These are phyloP conservation scores for Amphipyra berbera DNA, from an alignment of 2,888 invertebrate genomes.

Conservation along the genomic window DNA sequence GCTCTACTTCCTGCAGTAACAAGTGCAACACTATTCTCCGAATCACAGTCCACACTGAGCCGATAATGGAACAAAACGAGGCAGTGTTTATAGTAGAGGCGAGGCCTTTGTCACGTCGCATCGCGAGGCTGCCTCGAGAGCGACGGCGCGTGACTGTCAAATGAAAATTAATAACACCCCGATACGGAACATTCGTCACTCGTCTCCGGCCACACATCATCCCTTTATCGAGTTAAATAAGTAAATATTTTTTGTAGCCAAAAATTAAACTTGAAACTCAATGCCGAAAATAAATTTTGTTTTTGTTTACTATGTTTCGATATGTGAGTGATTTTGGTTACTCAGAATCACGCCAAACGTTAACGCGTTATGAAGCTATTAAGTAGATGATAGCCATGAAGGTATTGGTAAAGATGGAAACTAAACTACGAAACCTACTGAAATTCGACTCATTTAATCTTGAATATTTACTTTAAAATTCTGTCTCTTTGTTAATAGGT, in stretches of 20 bases:
- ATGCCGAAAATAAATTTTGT: slow-evolving; percentile 3
- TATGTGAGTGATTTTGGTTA: neutral
- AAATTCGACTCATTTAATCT: too few species aligned
- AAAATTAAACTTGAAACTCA: slow-evolving; percentile 27
- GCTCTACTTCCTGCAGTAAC: slow-evolving; percentile 25
- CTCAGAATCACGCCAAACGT: slow-evolving; percentile 7
- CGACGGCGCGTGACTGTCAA: slow-evolving; percentile 71
- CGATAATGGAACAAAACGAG: slow-evolving; percentile 69
- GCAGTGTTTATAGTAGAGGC: slow-evolving; percentile 61
- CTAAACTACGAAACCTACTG: too few species aligned
- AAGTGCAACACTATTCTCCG: slow-evolving; percentile 56
- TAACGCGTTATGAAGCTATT: too few species aligned
- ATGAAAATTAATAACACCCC: slow-evolving; percentile 82
- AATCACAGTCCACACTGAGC: slow-evolving; percentile 60
- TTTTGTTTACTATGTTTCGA: too few species aligned
- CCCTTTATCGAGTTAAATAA: slow-evolving; percentile 44
- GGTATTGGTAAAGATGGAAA: too few species aligned
- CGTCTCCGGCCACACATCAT: slow-evolving; percentile 52
- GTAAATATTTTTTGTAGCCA: slow-evolving; percentile 27
- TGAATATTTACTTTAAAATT: too few species aligned
- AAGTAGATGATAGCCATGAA: too few species aligned
- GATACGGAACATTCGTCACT: slow-evolving; percentile 61
- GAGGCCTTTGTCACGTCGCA: slow-evolving; percentile 58
- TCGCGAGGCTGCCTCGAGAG: slow-evolving; percentile 58
- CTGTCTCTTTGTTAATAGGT: too few species aligned